Conservation (phyloP, 2,797 vertebrate genomes). For the Acestrorhynchus altus region DNA sequence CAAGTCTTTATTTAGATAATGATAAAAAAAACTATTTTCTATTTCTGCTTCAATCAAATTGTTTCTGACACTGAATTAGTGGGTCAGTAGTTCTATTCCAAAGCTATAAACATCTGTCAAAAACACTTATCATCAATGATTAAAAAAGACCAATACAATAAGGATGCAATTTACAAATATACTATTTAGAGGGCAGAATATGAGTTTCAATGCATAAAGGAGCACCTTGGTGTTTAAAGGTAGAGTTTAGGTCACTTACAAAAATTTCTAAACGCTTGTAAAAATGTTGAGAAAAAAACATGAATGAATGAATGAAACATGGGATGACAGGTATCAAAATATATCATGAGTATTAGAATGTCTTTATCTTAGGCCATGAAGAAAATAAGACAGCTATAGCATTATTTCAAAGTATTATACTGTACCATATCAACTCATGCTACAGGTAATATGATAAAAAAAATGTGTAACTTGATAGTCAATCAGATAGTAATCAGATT, state of each 20-base stretch:
- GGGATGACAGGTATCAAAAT: no score
- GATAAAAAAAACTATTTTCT: slow-evolving; percentile 9
- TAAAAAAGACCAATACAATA: not conserved
- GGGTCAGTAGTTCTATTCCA: not conserved
- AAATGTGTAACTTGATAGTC: no score
- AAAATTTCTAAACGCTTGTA: no score
- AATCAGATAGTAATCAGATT: no score
- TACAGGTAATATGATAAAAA: no score
- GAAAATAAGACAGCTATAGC: no score
- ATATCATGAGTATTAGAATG: no score
- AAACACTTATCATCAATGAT: not conserved
- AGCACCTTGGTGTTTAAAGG: slow-evolving; percentile 4
- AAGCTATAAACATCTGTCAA: not conserved
- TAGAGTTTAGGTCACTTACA: not conserved
- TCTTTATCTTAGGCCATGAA: no score
- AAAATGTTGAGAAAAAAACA: no score
- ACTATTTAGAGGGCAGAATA: not conserved
- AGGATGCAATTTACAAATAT: not conserved
- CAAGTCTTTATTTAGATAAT: not conserved
- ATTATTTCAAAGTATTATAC: no score
- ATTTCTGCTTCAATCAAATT: slow-evolving; percentile 5
- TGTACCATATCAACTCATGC: no score
- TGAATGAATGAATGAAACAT: no score
- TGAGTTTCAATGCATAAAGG: not conserved
- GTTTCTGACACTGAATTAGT: not conserved